Base-by-base conservation (phyloP, 2,113 vertebrate species). In the Hippolais icterina region DNA sequence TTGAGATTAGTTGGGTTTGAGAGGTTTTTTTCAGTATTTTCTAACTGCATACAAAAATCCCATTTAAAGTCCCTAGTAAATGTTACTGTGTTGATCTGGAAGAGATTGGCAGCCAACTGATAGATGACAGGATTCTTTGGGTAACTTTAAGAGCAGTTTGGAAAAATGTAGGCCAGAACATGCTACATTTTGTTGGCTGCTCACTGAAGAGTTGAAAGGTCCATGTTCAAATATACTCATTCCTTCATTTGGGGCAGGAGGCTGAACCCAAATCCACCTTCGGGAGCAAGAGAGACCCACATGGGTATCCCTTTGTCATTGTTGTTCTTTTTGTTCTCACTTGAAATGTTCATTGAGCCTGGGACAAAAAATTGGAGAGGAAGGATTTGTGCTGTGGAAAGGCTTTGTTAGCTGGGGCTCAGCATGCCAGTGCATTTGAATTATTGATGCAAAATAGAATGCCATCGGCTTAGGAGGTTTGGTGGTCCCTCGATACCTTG, bases 381-480 rank as follows among this genome's bases (percentile, higher is more conserved):
- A 93, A 86, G 31, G 60, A 74, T 66, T 35, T 4, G 1, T 53
- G 21, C 41, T 42, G 9, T 39, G 39, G 75, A 69, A 77, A 65
- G 50, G 29, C 71, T 86, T 95, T 90, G 68, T 74, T 81, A 63
- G 33, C 63, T 77, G 59, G 24, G 42, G 42, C 39, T 66, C 57
- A 25, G n/a, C 0, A 1, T 89, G 56, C 54, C 47, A 54, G 25
- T 68, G 83, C 42, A 54, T 70, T 90, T 88, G 64, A 94, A 94
- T 88, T 90, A 92, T 95, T 92, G 83, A 94, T 81, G 68, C 16
- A 89, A 88, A 93, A 70, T 15, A 59, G 29, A 69, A 80, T 46
- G 37, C 16, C 42, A n/a, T 44, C 0, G 0, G 11, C 47, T 74
- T 63, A 63, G 35, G 41, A 74, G 75, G 63, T 57, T 29, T 65